A percentile compares a stretch with the other conserved stretches of the same genome.
These are phyloP conservation scores for Scaptomyza pallida DNA, from an alignment of 1,140 invertebrate species.

Conservation along the genomic window DNA sequence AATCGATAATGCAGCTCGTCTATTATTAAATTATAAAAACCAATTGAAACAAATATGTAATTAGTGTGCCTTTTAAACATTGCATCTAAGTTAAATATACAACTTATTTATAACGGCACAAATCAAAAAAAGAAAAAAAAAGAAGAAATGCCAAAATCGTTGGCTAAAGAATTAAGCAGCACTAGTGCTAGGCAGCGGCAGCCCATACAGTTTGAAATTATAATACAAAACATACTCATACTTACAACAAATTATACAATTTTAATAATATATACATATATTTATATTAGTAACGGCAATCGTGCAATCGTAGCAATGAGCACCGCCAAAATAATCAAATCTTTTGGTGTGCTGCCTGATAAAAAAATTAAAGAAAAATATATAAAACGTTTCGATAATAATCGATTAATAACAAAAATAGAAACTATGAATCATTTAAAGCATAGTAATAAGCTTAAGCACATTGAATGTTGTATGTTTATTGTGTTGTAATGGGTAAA, in stretches of 20 bases:
- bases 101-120: slow-evolving; percentile 41
- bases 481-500: slow-evolving; percentile 40
- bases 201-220: slow-evolving; percentile 64
- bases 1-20: slow-evolving; percentile 19
- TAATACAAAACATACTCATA: slow-evolving; percentile 61
- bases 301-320: slow-evolving; percentile 72
- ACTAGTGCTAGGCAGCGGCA: slow-evolving; percentile 43
- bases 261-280: slow-evolving; percentile 20
- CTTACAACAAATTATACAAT: slow-evolving; percentile 34
- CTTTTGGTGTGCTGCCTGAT: slow-evolving; percentile 56
- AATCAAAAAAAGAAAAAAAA: slow-evolving; percentile 22
- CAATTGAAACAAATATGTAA: slow-evolving; percentile 45
- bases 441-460: slow-evolving; percentile 39
- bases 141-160: not conserved
- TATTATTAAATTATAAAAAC: slow-evolving; percentile 3
- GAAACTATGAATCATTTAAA: slow-evolving; percentile 29
- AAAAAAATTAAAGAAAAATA: not conserved
- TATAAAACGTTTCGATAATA: slow-evolving; percentile 33
- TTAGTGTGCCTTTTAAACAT: slow-evolving; percentile 64
- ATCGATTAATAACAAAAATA: slow-evolving; percentile 37
- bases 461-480: slow-evolving; percentile 55
- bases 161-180: slow-evolving; percentile 5
- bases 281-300: slow-evolving; percentile 68
- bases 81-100: slow-evolving; percentile 46
- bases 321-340: slow-evolving; percentile 39